Conservation (phyloP, 2,888 invertebrate species). For the Coleophora deauratella region DNA sequence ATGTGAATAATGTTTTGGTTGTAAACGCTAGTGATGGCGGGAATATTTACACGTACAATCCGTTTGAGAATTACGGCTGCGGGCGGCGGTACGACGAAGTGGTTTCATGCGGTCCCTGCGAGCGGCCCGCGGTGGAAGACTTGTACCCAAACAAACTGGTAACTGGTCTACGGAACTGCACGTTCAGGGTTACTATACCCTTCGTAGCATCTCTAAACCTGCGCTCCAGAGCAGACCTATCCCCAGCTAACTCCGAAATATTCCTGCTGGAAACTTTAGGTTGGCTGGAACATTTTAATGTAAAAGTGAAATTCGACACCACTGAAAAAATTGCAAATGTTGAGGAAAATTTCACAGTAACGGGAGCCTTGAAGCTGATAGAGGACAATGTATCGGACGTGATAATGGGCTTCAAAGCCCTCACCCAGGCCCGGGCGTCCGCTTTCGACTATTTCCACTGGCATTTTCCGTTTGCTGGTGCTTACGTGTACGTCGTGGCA, state of each 20-base stretch:
- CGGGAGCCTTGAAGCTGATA: too few species aligned
- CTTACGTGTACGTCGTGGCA: slow-evolving; percentile 22
- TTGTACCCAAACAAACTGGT: slow-evolving; percentile 30
- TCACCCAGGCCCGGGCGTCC: slow-evolving; percentile 22
- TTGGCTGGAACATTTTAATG: too few species aligned
- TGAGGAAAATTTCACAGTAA: too few species aligned
- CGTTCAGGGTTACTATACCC: slow-evolving; percentile 24
- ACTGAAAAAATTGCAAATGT: too few species aligned
- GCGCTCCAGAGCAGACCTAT: too few species aligned
- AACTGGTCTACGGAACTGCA: slow-evolving; percentile 36
- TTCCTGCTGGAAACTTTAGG: too few species aligned
- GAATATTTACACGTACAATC: slow-evolving; percentile 42
- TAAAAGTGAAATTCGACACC: too few species aligned
- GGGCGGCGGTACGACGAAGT: slow-evolving; percentile 36
- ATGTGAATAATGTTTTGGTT: slow-evolving; percentile 30
- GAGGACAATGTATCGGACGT: too few species aligned
- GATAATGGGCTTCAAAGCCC: slow-evolving; percentile 21
- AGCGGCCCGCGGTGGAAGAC: slow-evolving; percentile 9
- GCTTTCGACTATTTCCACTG: slow-evolving; percentile 23
- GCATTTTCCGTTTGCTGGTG: slow-evolving; percentile 21
- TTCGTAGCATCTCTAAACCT: too few species aligned
- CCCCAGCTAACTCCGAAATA: too few species aligned
- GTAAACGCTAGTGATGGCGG: slow-evolving; percentile 26
- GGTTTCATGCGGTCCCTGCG: slow-evolving; percentile 34
- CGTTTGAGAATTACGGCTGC: slow-evolving; percentile 42